A percentile compares a stretch with the other conserved stretches of the same genome.
Evolutionary conservation across 2,888 invertebrate species (phyloP).

Genomic region (Candidula unifasciata): DNA sequence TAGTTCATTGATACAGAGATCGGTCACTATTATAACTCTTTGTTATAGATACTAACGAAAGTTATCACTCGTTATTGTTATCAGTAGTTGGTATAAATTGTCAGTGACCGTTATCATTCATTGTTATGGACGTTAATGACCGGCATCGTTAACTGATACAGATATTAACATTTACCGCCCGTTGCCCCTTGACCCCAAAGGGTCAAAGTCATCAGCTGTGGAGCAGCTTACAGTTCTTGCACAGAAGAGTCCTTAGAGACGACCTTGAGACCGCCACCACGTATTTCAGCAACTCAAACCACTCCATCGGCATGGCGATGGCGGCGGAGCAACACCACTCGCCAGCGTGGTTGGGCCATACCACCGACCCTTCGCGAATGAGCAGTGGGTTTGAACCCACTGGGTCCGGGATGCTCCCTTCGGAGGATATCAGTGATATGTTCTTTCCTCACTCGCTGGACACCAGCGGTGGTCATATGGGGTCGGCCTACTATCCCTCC

Average conservation of each 20-base stretch:
- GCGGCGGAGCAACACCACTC: constrained; percentile 68
- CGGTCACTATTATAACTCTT: too few species aligned
- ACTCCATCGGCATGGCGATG: constrained; percentile 49
- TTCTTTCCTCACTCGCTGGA: constrained; percentile 77
- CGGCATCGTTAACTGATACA: too few species aligned
- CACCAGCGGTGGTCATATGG: constrained; percentile 73
- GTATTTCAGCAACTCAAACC: constrained; percentile 40
- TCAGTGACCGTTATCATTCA: too few species aligned
- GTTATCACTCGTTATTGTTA: too few species aligned
- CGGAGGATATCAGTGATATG: constrained; percentile 77
- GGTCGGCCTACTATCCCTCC: constrained; percentile 63
- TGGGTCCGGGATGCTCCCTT: constrained; percentile 67
- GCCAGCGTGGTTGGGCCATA: constrained; percentile 62
- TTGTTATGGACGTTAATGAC: too few species aligned
- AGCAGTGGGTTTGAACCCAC: constrained; percentile 63
- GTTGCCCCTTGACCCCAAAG: too few species aligned
- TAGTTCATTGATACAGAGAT: too few species aligned
- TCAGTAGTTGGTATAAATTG: too few species aligned
- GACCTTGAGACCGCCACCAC: constrained; percentile 24
- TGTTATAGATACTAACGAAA: too few species aligned
- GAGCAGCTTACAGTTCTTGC: too few species aligned
- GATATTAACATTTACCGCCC: too few species aligned
- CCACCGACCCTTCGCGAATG: constrained; percentile 66
- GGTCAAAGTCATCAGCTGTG: too few species aligned
- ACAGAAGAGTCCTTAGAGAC: constrained; percentile 12